phyloP scores from a whole-genome alignment of 2,888 invertebrate species.

The Aricia artaxerxes region DNA sequence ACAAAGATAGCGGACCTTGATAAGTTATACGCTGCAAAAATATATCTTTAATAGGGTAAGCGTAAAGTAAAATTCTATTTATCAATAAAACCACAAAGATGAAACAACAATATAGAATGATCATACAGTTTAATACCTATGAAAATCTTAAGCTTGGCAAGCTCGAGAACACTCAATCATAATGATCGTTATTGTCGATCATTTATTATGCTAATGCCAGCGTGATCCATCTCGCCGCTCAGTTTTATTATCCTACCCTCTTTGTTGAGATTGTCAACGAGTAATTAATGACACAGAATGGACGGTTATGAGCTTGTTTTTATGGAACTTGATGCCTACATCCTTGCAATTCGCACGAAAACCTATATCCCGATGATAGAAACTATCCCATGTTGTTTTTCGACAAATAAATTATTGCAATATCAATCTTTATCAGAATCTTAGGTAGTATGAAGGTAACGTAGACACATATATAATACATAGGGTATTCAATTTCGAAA shows the following conservation, averaged over 20 bases:
- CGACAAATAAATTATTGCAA: too few species aligned
- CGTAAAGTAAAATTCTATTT: background rate
- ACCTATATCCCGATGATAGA: too few species aligned
- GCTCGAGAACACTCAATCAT: background rate
- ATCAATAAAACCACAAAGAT: background rate
- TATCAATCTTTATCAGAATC: too few species aligned
- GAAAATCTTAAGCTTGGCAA: background rate
- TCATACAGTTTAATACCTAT: background rate
- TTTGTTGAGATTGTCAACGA: constrained; percentile 13
- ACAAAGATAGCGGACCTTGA: too few species aligned
- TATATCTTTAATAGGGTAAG: background rate
- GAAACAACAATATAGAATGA: background rate
- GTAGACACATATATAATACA: too few species aligned
- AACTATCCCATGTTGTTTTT: too few species aligned
- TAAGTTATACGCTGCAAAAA: too few species aligned
- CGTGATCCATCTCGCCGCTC: background rate
- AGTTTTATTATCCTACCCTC: constrained; percentile 15
- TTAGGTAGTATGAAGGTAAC: too few species aligned
- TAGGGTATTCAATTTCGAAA: too few species aligned
- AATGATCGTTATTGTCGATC: constrained; percentile 9
- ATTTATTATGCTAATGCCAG: constrained; percentile 14
- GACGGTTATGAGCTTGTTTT: background rate
- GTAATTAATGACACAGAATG: background rate
- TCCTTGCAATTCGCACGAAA: background rate
- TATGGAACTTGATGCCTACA: background rate